These are phyloP conservation scores for Myotis pilosus DNA, from an alignment of 2,797 vertebrate genomes.

Conservation along the genomic window DNA sequence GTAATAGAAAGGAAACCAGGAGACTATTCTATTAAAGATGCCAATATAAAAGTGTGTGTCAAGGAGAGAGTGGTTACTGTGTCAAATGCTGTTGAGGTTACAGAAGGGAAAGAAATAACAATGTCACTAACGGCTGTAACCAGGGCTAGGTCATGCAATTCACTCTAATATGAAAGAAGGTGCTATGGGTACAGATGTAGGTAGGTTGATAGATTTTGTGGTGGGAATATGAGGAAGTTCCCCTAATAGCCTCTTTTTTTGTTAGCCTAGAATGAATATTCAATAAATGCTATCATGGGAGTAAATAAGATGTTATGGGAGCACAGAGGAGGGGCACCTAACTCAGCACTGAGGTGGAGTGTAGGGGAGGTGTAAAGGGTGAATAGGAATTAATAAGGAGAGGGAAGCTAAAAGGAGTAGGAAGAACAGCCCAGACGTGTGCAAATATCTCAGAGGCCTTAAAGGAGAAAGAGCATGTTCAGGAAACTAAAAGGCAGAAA, in stretches of 20 bases:
- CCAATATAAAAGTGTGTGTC: neutral
- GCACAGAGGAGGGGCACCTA: neutral
- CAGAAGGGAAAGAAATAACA: neutral
- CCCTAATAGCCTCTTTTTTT: neutral
- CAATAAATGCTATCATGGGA: neutral
- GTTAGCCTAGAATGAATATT: neutral
- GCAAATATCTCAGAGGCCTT: neutral
- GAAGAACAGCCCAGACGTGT: neutral
- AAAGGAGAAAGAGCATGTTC: constrained; percentile 10
- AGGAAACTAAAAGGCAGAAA: neutral
- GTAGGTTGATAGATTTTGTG: neutral
- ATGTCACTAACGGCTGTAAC: neutral
- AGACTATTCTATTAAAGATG: neutral
- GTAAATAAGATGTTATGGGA: neutral
- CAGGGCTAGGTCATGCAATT: neutral
- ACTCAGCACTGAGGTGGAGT: neutral
- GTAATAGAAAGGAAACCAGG: neutral
- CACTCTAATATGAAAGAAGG: neutral
- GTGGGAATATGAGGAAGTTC: neutral
- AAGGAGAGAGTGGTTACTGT: neutral
- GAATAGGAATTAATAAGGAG: neutral
- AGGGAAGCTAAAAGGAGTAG: neutral
- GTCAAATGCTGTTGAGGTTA: neutral
- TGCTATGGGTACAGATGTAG: neutral
- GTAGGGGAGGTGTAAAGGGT: neutral